Conservation (phyloP, 2,888 invertebrate species). For the Machimus rusticus region DNA sequence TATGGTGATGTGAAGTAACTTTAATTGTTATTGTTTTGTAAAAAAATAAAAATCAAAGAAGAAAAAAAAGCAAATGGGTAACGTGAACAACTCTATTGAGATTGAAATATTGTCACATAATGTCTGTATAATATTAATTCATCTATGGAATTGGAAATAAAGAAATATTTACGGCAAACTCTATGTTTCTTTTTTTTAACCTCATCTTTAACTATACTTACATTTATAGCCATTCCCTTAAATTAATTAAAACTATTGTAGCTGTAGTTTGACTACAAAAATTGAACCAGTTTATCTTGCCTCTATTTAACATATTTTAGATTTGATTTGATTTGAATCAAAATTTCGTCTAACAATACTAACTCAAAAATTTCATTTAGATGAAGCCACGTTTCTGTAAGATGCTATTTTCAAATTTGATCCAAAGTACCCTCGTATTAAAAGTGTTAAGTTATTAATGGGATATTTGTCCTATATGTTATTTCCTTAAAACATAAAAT, state of each 20-base stretch:
- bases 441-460: too few relatives aligned
- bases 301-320: too few relatives aligned
- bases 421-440: too few relatives aligned
- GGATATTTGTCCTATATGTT: too few relatives aligned
- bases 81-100: neutral
- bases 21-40: conserved; percentile 29
- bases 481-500: too few relatives aligned
- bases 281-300: too few relatives aligned
- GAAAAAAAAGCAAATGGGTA: neutral
- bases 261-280: neutral
- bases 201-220: neutral
- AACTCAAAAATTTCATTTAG: too few relatives aligned
- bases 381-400: too few relatives aligned
- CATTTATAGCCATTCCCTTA: too few relatives aligned
- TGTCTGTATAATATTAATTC: conserved; percentile 22
- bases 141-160: conserved; percentile 28
- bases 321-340: too few relatives aligned
- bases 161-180: conserved; percentile 11
- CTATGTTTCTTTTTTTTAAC: neutral
- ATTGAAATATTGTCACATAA: conserved; percentile 9
- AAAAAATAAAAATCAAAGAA: neutral
- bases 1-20: neutral
- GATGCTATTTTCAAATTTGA: too few relatives aligned
- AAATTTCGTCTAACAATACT: too few relatives aligned
- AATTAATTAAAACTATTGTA: neutral